Evolutionary conservation across 2,113 vertebrate species (phyloP).

Genomic region (Dicaeum eximium): DNA sequence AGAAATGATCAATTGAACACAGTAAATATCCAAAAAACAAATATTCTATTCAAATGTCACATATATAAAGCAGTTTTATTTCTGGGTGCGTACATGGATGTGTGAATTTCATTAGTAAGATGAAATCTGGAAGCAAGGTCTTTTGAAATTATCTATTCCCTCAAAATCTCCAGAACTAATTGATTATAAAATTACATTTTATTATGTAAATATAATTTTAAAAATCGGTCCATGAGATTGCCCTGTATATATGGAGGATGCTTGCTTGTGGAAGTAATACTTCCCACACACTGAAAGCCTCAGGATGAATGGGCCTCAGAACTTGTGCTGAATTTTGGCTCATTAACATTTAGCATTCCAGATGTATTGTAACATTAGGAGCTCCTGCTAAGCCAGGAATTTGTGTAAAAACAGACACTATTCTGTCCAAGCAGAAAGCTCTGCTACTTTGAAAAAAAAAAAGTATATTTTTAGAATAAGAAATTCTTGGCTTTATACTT

Average conservation of each 20-base stretch:
- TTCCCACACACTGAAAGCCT: neutral
- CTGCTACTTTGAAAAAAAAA: neutral
- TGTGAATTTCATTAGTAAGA: neutral
- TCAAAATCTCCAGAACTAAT: neutral
- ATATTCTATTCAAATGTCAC: neutral
- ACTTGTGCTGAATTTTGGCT: neutral
- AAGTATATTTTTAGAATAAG: neutral
- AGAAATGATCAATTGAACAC: neutral
- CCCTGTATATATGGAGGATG: too few species aligned
- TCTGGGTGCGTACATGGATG: rapidly evolving
- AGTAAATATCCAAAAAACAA: neutral
- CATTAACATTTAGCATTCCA: neutral
- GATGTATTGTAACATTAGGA: neutral
- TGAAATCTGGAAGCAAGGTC: neutral
- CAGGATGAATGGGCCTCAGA: neutral
- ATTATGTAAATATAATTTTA: neutral
- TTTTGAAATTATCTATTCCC: neutral
- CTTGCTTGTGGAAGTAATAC: neutral
- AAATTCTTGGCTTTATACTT: neutral
- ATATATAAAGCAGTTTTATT: neutral
- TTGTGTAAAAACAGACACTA: neutral
- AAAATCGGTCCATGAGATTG: neutral
- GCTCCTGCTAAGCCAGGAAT: neutral
- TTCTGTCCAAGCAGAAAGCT: neutral
- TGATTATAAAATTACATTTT: neutral